A percentile compares a stretch with the other conserved stretches of the same genome.
phyloP scores from a whole-genome alignment of 2,888 invertebrate species.

The Drosophila neonasuta region DNA sequence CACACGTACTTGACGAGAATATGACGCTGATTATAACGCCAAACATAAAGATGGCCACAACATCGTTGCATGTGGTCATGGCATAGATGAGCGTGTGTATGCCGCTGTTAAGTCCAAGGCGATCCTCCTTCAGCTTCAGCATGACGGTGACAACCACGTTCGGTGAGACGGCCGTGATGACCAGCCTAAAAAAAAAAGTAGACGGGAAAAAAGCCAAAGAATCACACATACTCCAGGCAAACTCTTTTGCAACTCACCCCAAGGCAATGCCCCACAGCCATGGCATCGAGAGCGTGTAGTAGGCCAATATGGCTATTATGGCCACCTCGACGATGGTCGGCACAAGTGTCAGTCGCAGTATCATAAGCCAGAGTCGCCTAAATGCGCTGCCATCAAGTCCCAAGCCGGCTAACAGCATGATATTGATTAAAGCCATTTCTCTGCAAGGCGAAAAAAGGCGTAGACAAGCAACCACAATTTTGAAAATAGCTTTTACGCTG shows the following conservation, averaged over 20 bases:
- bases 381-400: slow-evolving; percentile 85
- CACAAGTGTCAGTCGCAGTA: slow-evolving; percentile 84
- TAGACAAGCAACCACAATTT: background rate
- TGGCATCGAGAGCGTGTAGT: slow-evolving; percentile 84
- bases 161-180: slow-evolving; percentile 87
- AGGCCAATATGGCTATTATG: slow-evolving; percentile 83
- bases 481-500: background rate
- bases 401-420: slow-evolving; percentile 86
- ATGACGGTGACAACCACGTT: slow-evolving; percentile 89
- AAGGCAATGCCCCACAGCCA: slow-evolving; percentile 85
- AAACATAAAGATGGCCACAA: slow-evolving; percentile 89
- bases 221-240: background rate
- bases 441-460: slow-evolving; percentile 76
- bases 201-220: background rate
- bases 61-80: slow-evolving; percentile 87
- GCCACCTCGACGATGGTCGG: slow-evolving; percentile 85
- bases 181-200: slow-evolving; percentile 82
- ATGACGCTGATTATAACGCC: slow-evolving; percentile 86
- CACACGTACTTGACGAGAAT: slow-evolving; percentile 84
- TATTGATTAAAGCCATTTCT: slow-evolving; percentile 85
- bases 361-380: slow-evolving; percentile 83
- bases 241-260: slow-evolving; percentile 80
- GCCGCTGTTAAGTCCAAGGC: slow-evolving; percentile 87
- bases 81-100: slow-evolving; percentile 87
- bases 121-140: slow-evolving; percentile 84